Conservation (phyloP, 1,140 invertebrate species). For the Drosophila subpulchrella region DNA sequence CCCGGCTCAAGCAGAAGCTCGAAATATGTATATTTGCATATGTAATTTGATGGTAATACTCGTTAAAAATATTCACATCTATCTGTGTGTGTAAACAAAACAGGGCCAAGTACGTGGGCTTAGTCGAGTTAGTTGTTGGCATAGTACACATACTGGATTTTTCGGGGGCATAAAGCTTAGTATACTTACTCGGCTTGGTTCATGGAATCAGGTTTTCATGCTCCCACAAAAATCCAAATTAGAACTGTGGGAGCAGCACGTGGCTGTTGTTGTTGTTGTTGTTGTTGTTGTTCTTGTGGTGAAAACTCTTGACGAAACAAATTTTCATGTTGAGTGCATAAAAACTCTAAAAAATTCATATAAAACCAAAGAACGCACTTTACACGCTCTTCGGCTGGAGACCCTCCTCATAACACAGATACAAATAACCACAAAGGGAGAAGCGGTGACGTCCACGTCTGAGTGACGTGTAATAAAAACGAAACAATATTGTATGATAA, state of each 20-base stretch:
- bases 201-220: constrained; percentile 14
- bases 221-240: constrained; percentile 59
- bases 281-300: constrained; percentile 48
- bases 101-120: constrained; percentile 52
- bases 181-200: constrained; percentile 14
- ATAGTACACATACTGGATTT: constrained; percentile 24
- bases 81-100: constrained; percentile 60
- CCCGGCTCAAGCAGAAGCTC: constrained; percentile 17
- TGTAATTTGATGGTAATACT: constrained; percentile 81
- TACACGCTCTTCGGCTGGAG: constrained; percentile 63
- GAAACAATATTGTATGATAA: constrained; percentile 82
- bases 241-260: constrained; percentile 59
- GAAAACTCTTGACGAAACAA: constrained; percentile 74
- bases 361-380: constrained; percentile 82
- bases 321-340: constrained; percentile 80
- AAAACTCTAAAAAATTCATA: constrained; percentile 82
- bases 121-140: constrained; percentile 58
- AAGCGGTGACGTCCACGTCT: constrained; percentile 59
- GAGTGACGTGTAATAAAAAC: constrained; percentile 82
- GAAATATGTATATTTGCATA: constrained; percentile 78
- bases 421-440: constrained; percentile 44
- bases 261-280: constrained; percentile 43
- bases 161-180: constrained; percentile 19
- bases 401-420: constrained; percentile 34
- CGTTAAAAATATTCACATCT: constrained; percentile 70